Evolutionary conservation across 2,797 vertebrate species (phyloP), one percentile per base, ranked within the genome.

Genomic region (Myripristis murdjan): DNA sequence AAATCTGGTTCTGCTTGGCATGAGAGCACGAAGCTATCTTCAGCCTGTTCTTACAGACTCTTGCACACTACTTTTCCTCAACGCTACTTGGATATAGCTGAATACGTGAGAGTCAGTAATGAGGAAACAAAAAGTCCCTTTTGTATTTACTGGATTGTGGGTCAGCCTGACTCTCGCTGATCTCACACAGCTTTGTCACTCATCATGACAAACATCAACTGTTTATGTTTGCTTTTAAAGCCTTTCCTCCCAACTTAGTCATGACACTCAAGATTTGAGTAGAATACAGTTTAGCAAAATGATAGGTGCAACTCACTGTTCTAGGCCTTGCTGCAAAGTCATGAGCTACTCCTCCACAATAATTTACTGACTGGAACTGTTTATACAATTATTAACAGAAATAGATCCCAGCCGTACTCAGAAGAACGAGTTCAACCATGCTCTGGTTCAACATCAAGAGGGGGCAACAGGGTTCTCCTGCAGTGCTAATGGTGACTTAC

Each of bases 1-100:
- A 86, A 87, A 82, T 85, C 90, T 74, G 77, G 90, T 91, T 91
- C 57, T 68, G 44, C 70, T 24, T 61, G 56, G 46, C 61, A 68
- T 26, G 24, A 20, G 9, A 62, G 24, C 4, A 18, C 7, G 1
- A 1, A 62, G n/a, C 44, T 41, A 41, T 16, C 33, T 22, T 4
- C 8, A 58, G 56, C 20, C 20, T 18, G n/a, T 53, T 58, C 4
- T 15, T 20, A 41, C 57, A 26, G 15, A 51, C 6, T 16, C 28
- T 46, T 4, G 14, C 11, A 26, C 44, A 47, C 8, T 35, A 22
- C 47, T n/a, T 39, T 26, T 68, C 24, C 70, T 44, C 4, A n/a
- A 23, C 15, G 28, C 16, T 8, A 51, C 20, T 58, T 55, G 47
- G 10, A 47, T 39, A 2, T 8, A 60, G 23, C 0, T 26, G 24